phyloP scores from a whole-genome alignment of 2,113 vertebrate species.

The Forbesichthys papilliferus region DNA sequence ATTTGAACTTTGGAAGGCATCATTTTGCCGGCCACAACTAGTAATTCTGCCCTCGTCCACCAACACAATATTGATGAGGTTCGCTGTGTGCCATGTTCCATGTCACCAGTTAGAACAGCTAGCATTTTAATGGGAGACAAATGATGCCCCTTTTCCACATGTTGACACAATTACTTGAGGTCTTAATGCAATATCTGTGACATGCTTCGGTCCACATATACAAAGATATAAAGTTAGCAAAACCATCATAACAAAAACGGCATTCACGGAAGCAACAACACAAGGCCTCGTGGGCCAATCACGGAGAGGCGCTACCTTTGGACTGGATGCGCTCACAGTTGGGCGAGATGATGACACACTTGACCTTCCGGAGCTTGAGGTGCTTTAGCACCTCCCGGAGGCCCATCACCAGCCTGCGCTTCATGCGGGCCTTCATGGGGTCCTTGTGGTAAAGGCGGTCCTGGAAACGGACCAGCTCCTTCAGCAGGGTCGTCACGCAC shows the following conservation, averaged over 20 bases:
- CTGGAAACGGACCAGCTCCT: constrained; percentile 95
- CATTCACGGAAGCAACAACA: neutral
- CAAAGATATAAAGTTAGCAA: too few relatives aligned
- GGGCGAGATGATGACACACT: constrained; percentile 95
- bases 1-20: too few relatives aligned
- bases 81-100: too few relatives aligned
- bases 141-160: too few relatives aligned
- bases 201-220: too few relatives aligned
- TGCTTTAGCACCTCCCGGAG: constrained; percentile 95
- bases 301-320: constrained; percentile 79
- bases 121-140: too few relatives aligned
- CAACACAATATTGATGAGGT: too few relatives aligned
- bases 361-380: constrained; percentile 90
- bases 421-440: constrained; percentile 94
- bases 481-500: constrained; percentile 87
- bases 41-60: too few relatives aligned
- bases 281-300: neutral
- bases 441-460: constrained; percentile 97
- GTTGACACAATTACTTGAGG: too few relatives aligned
- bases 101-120: too few relatives aligned
- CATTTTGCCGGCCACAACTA: too few relatives aligned
- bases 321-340: constrained; percentile 96
- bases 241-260: neutral
- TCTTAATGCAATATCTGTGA: too few relatives aligned
- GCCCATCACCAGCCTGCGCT: constrained; percentile 94